Percentiles rank a stretch among this genome's conserved stretches.
Conservation (phyloP, 2,797 vertebrate genomes). For the Neomorphus geoffroyi region DNA sequence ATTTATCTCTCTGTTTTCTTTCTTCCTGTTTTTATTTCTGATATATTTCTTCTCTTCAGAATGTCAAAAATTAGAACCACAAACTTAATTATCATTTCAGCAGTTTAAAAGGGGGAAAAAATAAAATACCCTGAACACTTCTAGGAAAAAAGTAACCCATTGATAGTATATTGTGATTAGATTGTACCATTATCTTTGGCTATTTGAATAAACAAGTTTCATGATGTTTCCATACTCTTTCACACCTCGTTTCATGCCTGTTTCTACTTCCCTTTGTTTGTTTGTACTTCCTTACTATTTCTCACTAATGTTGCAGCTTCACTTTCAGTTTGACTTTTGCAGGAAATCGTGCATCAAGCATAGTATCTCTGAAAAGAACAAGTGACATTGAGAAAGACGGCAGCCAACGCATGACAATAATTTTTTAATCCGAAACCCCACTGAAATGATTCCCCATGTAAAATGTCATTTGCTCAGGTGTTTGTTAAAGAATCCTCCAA, state of each 20-base stretch:
- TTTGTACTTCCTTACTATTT: not conserved
- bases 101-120: not conserved
- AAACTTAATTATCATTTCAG: not conserved
- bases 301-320: not conserved
- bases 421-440: not conserved
- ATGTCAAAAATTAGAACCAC: not conserved
- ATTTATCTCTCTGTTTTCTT: not conserved
- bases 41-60: not conserved
- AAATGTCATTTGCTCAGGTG: not conserved
- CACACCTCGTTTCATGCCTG: not conserved
- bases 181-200: not conserved
- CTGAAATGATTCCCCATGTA: not conserved
- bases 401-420: not conserved
- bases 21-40: not conserved
- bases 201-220: not conserved
- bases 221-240: not conserved
- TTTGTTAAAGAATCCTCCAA: not conserved
- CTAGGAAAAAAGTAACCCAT: not conserved
- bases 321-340: not conserved
- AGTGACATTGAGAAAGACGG: not conserved
- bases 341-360: not conserved
- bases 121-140: not conserved
- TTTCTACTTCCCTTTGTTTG: not conserved
- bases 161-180: not conserved
- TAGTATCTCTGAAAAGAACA: not conserved